Conservation (phyloP, 1,140 invertebrate genomes). For the Palaemon carinicauda region DNA sequence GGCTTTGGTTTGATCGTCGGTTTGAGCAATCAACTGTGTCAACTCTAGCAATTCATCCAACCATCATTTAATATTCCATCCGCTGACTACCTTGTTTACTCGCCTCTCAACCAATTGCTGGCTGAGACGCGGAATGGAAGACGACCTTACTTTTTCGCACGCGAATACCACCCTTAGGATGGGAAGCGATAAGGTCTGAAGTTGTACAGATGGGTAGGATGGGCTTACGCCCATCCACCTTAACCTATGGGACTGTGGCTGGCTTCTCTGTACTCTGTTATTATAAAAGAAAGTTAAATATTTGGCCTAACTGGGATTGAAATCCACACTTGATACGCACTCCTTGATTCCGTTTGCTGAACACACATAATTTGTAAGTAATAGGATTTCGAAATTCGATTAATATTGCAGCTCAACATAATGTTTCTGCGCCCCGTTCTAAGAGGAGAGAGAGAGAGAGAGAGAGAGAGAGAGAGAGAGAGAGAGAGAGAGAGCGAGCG, state of each 20-base stretch:
- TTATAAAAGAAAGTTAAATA: slow-evolving; percentile 58
- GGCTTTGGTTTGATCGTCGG: slow-evolving; percentile 52
- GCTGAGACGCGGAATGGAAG: slow-evolving; percentile 10
- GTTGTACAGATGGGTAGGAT: background rate
- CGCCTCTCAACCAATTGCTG: slow-evolving; percentile 56
- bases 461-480: background rate
- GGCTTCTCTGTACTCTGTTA: slow-evolving; percentile 55
- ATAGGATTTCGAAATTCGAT: slow-evolving; percentile 58
- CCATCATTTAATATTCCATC: slow-evolving; percentile 59
- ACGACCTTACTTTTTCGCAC: background rate
- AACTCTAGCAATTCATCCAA: slow-evolving; percentile 57
- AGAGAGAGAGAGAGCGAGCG: background rate
- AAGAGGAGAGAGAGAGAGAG: slow-evolving; percentile 8
- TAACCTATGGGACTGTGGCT: slow-evolving; percentile 43
- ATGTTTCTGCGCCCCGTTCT: slow-evolving; percentile 32
- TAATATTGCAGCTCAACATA: slow-evolving; percentile 56
- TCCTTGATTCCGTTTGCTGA: slow-evolving; percentile 52
- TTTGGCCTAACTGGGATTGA: slow-evolving; percentile 52
- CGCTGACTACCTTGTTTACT: slow-evolving; percentile 55
- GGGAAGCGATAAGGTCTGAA: background rate
- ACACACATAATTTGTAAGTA: slow-evolving; percentile 58
- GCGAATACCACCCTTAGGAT: background rate
- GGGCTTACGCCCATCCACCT: background rate
- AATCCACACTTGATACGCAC: slow-evolving; percentile 57
- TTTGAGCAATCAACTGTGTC: slow-evolving; percentile 57